These are phyloP conservation scores for Danio tinwini DNA, from an alignment of 2,797 vertebrate genomes.

Conservation along the genomic window DNA sequence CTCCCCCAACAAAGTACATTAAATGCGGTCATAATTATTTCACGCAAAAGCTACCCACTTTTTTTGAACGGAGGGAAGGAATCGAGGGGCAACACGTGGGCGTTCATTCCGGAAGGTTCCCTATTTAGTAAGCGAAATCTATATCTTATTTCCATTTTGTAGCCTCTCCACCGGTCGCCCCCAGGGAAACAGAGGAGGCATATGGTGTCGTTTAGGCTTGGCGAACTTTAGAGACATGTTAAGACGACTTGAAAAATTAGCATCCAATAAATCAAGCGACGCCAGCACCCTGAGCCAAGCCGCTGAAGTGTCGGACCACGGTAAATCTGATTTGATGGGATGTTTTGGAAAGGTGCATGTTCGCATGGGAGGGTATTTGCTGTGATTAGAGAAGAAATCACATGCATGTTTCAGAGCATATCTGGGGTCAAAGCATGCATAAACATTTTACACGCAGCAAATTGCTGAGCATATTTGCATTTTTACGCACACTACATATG, in stretches of 20 bases:
- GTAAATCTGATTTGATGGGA: slow-evolving; percentile 62
- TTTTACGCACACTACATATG: slow-evolving; percentile 14
- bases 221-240: slow-evolving; percentile 69
- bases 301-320: slow-evolving; percentile 58
- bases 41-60: slow-evolving; percentile 66
- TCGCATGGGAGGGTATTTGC: slow-evolving; percentile 30
- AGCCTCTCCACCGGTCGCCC: slow-evolving; percentile 52
- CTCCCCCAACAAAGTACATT: slow-evolving; percentile 77
- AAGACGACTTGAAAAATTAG: slow-evolving; percentile 69
- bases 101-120: slow-evolving; percentile 36
- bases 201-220: slow-evolving; percentile 72
- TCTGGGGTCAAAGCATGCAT: slow-evolving; percentile 36
- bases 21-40: slow-evolving; percentile 80
- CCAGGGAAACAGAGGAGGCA: slow-evolving; percentile 61
- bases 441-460: slow-evolving; percentile 36
- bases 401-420: slow-evolving; percentile 28
- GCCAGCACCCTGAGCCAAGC: slow-evolving; percentile 53
- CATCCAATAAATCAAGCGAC: slow-evolving; percentile 68
- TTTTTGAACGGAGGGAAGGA: slow-evolving; percentile 32
- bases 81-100: slow-evolving; percentile 38
- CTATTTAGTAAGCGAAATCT: slow-evolving; percentile 57
- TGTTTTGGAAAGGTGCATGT: slow-evolving; percentile 37
- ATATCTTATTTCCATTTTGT: slow-evolving; percentile 61
- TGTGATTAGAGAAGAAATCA: slow-evolving; percentile 30
- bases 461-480: slow-evolving; percentile 42